Conservation (phyloP, 2,797 vertebrate species). For the Halcyon badia region DNA sequence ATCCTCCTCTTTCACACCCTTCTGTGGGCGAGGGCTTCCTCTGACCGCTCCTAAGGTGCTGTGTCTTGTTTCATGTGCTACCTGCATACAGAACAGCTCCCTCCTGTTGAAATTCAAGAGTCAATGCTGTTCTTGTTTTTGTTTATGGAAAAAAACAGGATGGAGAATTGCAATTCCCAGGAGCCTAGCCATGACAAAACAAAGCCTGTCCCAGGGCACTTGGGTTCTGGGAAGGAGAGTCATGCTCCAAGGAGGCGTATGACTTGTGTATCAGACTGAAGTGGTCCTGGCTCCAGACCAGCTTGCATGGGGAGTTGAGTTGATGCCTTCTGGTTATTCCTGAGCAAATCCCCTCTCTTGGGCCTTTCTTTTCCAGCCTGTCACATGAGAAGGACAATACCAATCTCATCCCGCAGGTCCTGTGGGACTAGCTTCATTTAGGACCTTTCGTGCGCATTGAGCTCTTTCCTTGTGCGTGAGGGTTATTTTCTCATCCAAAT, state of each 20-base stretch:
- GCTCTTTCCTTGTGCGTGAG: neutral
- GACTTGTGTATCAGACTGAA: neutral
- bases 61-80: neutral
- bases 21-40: neutral
- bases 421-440: neutral
- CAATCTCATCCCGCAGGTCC: neutral
- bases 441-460: neutral
- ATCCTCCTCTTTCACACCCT: neutral
- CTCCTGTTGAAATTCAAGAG: neutral
- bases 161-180: neutral
- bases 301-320: neutral
- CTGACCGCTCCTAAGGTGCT: neutral
- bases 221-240: neutral
- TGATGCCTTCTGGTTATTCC: neutral
- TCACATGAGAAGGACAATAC: neutral
- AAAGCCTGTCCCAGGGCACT: neutral
- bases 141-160: neutral
- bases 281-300: neutral
- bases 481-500: neutral
- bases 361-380: neutral
- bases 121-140: neutral
- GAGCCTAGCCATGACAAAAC: neutral
- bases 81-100: accelerated
- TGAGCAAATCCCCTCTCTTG: neutral
- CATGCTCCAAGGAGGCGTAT: accelerated